Base-by-base conservation (phyloP, 2,797 vertebrate genomes). In the Urocyon cinereoargenteus region DNA sequence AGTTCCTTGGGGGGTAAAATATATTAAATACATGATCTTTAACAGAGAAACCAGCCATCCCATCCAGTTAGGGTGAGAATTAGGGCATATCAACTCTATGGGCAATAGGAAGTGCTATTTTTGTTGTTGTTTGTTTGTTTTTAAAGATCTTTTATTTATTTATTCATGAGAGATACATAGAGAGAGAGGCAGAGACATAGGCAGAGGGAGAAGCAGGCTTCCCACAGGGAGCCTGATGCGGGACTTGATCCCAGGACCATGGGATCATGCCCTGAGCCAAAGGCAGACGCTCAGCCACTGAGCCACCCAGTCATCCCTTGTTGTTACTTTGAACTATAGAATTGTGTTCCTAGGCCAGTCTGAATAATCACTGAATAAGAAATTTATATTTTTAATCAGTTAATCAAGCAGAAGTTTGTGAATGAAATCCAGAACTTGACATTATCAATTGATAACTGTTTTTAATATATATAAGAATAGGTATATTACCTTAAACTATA, bases 21-120 rank as follows among this genome's bases (percentile, higher is more conserved):
- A 92, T 73, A 93, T 91, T 89, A 87, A 95, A 96, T 93, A 72
- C 61, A 78, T 90, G 70, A 36, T 78, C 45, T 90, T 55, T 92
- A 51, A 86, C 84, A 92, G 40, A 86, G 77, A 97, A 94, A 92
- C 81, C 53, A 78, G 31, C 49, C 70, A n/a, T 84, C 70, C 49
- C 70, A n/a, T 84, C 70, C 64, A 62, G 55, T 92, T 95, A 96
- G 64, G 3, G 36, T 57, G 68, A 95, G 85, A 96, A 93, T 87
- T 86, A 85, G 62, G 22, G 16, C 83, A 77, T 14, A 78, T 72
- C 10, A 64, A 64, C 61, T 66, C 55, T 28, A 62, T 26, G 73
- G 34, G 72, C 55, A 91, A 18, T 16, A 96, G 18, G 93, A 70
- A 89, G n/a, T 45, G 31, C 11, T 73, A 11, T 55, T 28, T 68